Evolutionary conservation across 2,888 invertebrate genomes (phyloP), one percentile per base, ranked within the genome.

Genomic region (Dromius quadrimaculatus): DNA sequence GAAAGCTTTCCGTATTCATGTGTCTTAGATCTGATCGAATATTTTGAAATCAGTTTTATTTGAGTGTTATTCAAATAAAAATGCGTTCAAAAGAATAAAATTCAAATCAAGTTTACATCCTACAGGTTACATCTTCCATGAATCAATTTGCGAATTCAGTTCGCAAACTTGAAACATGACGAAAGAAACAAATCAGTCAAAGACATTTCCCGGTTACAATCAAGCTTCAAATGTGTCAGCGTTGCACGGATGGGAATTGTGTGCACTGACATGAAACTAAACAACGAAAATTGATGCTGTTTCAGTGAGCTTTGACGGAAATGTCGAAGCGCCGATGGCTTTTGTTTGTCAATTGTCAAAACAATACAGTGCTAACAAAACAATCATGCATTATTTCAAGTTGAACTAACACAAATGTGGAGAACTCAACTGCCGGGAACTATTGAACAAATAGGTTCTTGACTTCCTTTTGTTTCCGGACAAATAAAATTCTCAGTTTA

Each of bases 131-230:
- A 43, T 43, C 43, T 43, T 36, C 36, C 5, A 41, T 22, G 32
- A 61, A 61, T 61, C 38, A 41, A 23, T 61, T 61, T 61, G 41
- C 22, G 36, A 41, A 61, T 41, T 61, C 41, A 59, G 38, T 13
- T 61, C 38, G 61, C 41, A 41, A 61, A 61, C 61, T 38, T 61
- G 61, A 61, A 61, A 41, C 41, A 61, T 13, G 41, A 38, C 59
- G 11, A 61, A 20, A 41, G 61, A 22, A 61, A 23, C 38, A 61
- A 61, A 61, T 61, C 61, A 61, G 61, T 61, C 61, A 61, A 61
- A 61, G 61, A 17, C 61, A 41, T 61, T 61, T 15, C 15, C 38
- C 4, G 23, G 32, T 41, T 11, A 61, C 61, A 61, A 61, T 61
- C 61, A 41, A 61, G 41, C 23, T 28, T 5, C 15, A 28, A 28